These are phyloP conservation scores for Incurvaria masculella DNA, from an alignment of 2,888 invertebrate species.

Conservation along the genomic window DNA sequence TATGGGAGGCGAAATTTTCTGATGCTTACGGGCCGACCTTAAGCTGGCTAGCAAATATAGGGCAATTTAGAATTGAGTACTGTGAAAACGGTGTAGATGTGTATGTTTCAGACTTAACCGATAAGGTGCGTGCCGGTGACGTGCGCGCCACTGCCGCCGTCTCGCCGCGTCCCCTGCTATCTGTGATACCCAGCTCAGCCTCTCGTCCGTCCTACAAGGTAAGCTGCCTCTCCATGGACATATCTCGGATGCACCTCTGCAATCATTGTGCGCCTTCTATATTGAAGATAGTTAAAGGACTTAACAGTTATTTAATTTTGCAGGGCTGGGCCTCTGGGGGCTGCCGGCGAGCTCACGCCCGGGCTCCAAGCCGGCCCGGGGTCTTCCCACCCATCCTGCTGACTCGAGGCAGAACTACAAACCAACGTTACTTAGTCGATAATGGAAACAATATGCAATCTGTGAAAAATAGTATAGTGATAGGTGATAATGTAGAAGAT, in stretches of 20 bases:
- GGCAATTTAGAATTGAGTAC: no score
- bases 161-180: conserved; percentile 52
- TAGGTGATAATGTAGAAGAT: conserved; percentile 58
- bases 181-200: conserved; percentile 60
- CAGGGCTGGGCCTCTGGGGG: conserved; percentile 68
- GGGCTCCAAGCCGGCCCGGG: conserved; percentile 36
- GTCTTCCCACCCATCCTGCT: conserved; percentile 55
- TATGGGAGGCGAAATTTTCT: no score
- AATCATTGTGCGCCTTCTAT: no score
- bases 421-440: conserved; percentile 61
- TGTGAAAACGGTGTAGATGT: no score
- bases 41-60: no score
- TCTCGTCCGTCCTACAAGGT: conserved; percentile 59
- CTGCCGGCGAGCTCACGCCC: conserved; percentile 58
- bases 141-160: conserved; percentile 44
- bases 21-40: no score
- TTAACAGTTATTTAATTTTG: no score
- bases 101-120: no score
- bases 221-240: conserved; percentile 11
- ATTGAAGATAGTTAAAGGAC: no score
- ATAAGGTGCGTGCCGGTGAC: conserved; percentile 28
- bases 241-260: background rate
- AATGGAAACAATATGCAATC: conserved; percentile 66
- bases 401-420: conserved; percentile 53
- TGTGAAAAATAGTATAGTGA: conserved; percentile 62